Percentiles rank a stretch among this genome's conserved stretches.
These are phyloP conservation scores for Ctena decussata DNA, from an alignment of 2,888 invertebrate genomes.

Conservation along the genomic window DNA sequence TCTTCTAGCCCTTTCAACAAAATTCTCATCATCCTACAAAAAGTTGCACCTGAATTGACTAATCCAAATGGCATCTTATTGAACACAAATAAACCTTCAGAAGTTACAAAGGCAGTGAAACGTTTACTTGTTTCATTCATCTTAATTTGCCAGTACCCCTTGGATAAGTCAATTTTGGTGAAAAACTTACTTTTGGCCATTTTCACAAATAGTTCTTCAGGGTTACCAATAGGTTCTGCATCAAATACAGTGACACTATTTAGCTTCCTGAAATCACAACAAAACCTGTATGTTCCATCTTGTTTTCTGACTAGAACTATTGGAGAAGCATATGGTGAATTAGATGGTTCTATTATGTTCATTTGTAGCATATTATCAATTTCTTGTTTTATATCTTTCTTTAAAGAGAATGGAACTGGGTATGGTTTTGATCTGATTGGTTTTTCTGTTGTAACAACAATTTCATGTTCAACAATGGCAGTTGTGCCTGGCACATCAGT, in stretches of 20 bases:
- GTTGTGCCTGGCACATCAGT: too few relatives aligned
- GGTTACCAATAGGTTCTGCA: slow-evolving; percentile 58
- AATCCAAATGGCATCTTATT: not conserved
- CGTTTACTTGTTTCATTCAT: not conserved
- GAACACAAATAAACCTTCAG: not conserved
- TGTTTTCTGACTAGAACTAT: slow-evolving; percentile 55
- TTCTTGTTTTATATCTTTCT: slow-evolving; percentile 28
- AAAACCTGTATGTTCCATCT: slow-evolving; percentile 56
- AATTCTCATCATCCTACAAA: not conserved
- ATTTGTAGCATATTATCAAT: slow-evolving; percentile 48
- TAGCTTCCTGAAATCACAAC: slow-evolving; percentile 56
- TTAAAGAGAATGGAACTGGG: slow-evolving; percentile 40
- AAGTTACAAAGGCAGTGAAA: not conserved
- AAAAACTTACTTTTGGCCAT: not conserved
- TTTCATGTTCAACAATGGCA: not conserved
- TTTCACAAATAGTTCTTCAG: slow-evolving; percentile 40
- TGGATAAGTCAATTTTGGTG: slow-evolving; percentile 7
- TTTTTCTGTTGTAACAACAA: not conserved
- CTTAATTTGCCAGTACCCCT: slow-evolving; percentile 4
- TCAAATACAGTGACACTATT: slow-evolving; percentile 65
- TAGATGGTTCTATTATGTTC: slow-evolving; percentile 50
- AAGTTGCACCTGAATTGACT: not conserved
- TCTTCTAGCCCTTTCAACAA: not conserved
- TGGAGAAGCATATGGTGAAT: slow-evolving; percentile 57
- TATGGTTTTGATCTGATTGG: slow-evolving; percentile 41